Evolutionary conservation across 2,888 invertebrate species (phyloP), one percentile per base, ranked within the genome.

Genomic region (Chrysolina haemoptera): DNA sequence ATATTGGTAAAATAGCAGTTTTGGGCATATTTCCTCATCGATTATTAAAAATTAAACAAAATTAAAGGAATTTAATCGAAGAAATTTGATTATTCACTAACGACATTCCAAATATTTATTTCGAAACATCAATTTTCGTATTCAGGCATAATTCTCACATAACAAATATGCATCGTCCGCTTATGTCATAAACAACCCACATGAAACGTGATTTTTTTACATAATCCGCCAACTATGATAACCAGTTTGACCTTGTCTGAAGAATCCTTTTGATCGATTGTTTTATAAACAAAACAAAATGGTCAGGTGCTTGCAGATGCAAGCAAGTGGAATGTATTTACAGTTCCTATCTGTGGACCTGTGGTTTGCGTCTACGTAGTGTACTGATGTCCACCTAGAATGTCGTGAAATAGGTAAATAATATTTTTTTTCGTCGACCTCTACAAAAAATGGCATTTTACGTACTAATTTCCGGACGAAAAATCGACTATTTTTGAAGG

Each of bases 241-340:
- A 53, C 18, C 53, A 20, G 20, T 53, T 53, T 53, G 53, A 53
- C 53, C 53, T 53, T 53, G 53, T 53, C 20, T 20, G 20, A 20
- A 20, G 53, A 53, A 53, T 53, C 53, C 6, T 20, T 18, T 53
- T 53, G 20, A 53, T 53, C 53, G 53, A 53, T 53, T 11, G 22
- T 11, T 20, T 53, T 53, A 20, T 20, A 53, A 53, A 18, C 20
- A 53, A 53, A 53, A 18, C 20, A 53, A 53, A 16, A 20, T 20
- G 11, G 53, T 12, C 53, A 53, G 22, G 53, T 53, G 53, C 16
- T 10, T 53, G 53, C 5, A 11, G 53, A 53, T 53, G 53, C 20
- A 53, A 6, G 20, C 16, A 53, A 53, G 27, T 53, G 11, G 53
- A 53, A 53, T 53, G 20, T 5, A 53, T 53, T 53, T 20, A 53